Evolutionary conservation across 2,113 vertebrate species (phyloP), one percentile per base, ranked within the genome.

Genomic region (Corydoras maculifer): DNA sequence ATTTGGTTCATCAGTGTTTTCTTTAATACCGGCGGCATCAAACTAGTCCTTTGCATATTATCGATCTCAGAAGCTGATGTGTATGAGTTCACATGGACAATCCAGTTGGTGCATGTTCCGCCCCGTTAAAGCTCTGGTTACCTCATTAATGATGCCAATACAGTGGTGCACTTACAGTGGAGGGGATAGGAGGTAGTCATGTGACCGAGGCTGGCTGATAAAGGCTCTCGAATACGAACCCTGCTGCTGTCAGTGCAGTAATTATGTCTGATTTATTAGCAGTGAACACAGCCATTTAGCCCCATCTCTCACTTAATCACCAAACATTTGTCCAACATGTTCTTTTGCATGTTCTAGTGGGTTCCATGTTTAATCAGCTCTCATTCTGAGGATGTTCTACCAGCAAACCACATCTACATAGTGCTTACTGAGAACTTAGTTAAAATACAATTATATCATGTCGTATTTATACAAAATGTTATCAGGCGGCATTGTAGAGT

Each of bases 141-240:
- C 18, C 18, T 25, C 18, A 25, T 25, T 25, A 25, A 25, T 25
- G 18, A 25, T 25, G 18, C 18, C 18, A 2, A 25, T 25, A 25
- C 18, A 25, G 18, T 25, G 18, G 18, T 25, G 2, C 18, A 25
- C 18, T 25, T 25, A 25, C 18, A 25, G 18, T 25, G 18, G 18
- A 25, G 18, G 18, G 18, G 18, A 25, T 25, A 25, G n/a, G 30
- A 30, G 15, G 11, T 12, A 25, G 35, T 58, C 69, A 57, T 48
- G 15, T 63, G 69, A 72, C 51, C n/a, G 4, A 14, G 35, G 25
- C 49, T 32, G 48, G 18, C 14, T 35, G 30, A 71, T 57, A 55
- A 9, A 30, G 14, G 43, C 43, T 72, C 43, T 65, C 35, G 4
- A 18, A 25, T 60, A 73, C 31, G 90, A 93, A 49, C 31, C 73